These are phyloP conservation scores for Stegophylla sp. DNA, from an alignment of 2,888 invertebrate genomes.

Conservation along the genomic window DNA sequence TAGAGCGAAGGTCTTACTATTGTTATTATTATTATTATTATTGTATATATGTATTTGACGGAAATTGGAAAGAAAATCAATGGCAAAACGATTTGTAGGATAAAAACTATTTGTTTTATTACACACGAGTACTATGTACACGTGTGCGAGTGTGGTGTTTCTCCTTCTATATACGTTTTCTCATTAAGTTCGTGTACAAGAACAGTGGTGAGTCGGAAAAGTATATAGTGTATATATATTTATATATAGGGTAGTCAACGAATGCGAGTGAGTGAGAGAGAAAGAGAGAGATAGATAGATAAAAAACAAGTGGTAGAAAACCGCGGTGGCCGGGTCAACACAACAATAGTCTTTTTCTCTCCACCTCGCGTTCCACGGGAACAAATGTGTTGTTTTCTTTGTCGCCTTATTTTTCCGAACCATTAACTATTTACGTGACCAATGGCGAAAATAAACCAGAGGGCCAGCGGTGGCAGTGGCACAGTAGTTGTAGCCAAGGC, in stretches of 20 bases:
- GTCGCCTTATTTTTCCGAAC: constrained; percentile 59
- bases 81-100: constrained; percentile 55
- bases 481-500: neutral
- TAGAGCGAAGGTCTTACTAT: neutral
- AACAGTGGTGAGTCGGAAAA: constrained; percentile 36
- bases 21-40: constrained; percentile 16
- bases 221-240: neutral
- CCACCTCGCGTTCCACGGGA: constrained; percentile 12
- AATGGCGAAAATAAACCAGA: constrained; percentile 56
- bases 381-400: constrained; percentile 58
- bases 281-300: neutral
- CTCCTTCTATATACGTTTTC: constrained; percentile 41
- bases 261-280: neutral
- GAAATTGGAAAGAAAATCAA: constrained; percentile 56
- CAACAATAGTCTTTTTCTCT: constrained; percentile 34
- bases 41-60: constrained; percentile 30
- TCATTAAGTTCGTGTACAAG: constrained; percentile 50
- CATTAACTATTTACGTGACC: constrained; percentile 59
- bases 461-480: constrained; percentile 22
- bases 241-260: neutral
- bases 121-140: neutral
- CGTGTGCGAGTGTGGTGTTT: neutral
- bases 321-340: constrained; percentile 55
- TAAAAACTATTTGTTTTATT: constrained; percentile 56
- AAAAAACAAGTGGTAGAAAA: constrained; percentile 53